Evolutionary conservation across 2,888 invertebrate genomes (phyloP).

Genomic region (Mythimna pallens): DNA sequence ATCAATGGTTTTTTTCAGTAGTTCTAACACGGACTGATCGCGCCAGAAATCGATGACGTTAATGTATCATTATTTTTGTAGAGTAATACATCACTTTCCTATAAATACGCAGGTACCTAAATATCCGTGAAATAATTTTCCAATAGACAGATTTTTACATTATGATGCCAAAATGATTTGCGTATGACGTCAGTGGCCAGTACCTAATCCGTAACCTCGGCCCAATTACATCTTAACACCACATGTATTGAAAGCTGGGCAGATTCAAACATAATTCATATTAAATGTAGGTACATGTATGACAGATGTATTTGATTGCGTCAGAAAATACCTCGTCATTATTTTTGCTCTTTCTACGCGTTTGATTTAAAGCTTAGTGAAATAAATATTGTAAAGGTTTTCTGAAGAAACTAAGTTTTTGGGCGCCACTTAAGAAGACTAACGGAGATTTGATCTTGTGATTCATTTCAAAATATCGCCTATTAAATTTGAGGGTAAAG

Average conservation of each 20-base stretch:
- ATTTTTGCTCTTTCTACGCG: constrained; percentile 19
- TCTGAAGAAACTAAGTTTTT: neutral
- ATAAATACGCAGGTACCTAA: constrained; percentile 26
- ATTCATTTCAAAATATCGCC: too few relatives aligned
- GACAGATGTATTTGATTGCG: constrained; percentile 63
- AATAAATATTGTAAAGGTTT: neutral
- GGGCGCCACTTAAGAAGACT: neutral
- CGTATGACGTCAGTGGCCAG: constrained; percentile 43
- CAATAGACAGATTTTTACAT: constrained; percentile 59
- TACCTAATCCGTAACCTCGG: constrained; percentile 55
- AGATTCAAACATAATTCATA: constrained; percentile 61
- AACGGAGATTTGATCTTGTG: neutral
- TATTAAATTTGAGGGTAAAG: too few relatives aligned
- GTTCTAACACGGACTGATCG: constrained; percentile 15
- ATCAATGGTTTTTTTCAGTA: constrained; percentile 12
- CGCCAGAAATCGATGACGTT: constrained; percentile 24
- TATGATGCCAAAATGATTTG: constrained; percentile 55
- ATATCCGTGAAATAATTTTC: constrained; percentile 43
- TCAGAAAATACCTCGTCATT: constrained; percentile 39
- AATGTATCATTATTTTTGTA: constrained; percentile 39
- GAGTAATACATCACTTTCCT: constrained; percentile 31
- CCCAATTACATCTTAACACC: constrained; percentile 56
- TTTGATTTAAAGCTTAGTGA: constrained; percentile 3
- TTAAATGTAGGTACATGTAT: constrained; percentile 51
- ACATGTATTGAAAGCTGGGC: constrained; percentile 58